Conservation (phyloP, 1,140 invertebrate species). For the Drosophila chauvacae region DNA sequence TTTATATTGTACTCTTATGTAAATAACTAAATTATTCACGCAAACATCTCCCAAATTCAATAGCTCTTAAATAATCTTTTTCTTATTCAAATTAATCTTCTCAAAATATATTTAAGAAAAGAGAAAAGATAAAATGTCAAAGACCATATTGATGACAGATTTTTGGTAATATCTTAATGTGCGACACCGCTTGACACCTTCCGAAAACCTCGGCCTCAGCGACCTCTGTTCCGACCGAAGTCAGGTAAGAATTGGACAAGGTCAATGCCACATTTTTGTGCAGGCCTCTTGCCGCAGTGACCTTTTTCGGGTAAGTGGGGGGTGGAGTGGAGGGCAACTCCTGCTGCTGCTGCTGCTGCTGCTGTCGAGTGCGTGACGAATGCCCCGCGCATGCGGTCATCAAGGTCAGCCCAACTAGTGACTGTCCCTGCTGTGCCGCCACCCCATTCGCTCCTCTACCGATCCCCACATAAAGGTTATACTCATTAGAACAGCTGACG, state of each 20-base stretch:
- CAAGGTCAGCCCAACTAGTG: conserved; percentile 54
- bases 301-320: conserved; percentile 18
- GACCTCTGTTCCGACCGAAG: not conserved
- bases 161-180: conserved; percentile 18
- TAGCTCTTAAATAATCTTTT: not conserved
- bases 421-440: conserved; percentile 15
- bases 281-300: conserved; percentile 21
- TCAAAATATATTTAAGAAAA: not conserved
- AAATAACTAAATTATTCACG: not conserved
- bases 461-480: conserved; percentile 7
- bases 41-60: not conserved
- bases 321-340: conserved; percentile 15
- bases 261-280: conserved; percentile 50
- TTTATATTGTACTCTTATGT: not conserved
- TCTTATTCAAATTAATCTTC: conserved; percentile 4
- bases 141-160: conserved; percentile 11
- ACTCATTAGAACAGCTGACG: conserved; percentile 61
- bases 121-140: not conserved
- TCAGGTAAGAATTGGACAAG: conserved; percentile 50
- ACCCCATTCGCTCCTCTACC: not conserved
- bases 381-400: conserved; percentile 73
- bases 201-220: conserved; percentile 8
- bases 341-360: conserved; percentile 22
- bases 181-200: conserved; percentile 25
- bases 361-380: conserved; percentile 51